Conservation (phyloP, 2,888 invertebrate species). For the Plagiodera versicolora region DNA sequence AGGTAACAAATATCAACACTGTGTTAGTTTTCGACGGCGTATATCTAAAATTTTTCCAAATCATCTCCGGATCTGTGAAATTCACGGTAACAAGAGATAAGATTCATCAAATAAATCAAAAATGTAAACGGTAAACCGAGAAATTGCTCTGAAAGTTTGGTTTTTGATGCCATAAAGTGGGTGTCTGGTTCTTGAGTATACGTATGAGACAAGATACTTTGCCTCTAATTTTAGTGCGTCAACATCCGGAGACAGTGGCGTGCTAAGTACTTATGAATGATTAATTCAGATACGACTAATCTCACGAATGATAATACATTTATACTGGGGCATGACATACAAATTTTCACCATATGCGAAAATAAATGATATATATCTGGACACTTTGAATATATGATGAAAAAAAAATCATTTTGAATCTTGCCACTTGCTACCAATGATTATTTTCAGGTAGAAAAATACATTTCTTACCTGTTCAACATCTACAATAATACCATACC, state of each 20-base stretch:
- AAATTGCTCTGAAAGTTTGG: neutral
- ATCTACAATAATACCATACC: too few relatives aligned
- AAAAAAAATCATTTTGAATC: too few relatives aligned
- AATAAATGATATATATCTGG: too few relatives aligned
- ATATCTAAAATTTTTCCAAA: neutral
- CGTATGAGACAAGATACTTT: neutral
- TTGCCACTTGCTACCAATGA: too few relatives aligned
- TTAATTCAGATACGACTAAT: neutral
- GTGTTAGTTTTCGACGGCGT: neutral
- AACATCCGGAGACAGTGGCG: constrained; percentile 8
- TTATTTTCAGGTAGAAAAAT: too few relatives aligned
- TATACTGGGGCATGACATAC: neutral
- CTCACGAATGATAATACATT: neutral
- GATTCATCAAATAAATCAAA: neutral
- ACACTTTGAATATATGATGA: too few relatives aligned
- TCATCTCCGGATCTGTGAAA: neutral
- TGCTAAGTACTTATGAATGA: neutral
- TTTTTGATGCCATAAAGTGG: constrained; percentile 4
- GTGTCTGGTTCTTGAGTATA: constrained; percentile 8
- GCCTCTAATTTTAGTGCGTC: constrained; percentile 11
- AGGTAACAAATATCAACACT: too few relatives aligned
- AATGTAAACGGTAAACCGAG: constrained; percentile 1
- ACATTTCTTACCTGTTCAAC: too few relatives aligned
- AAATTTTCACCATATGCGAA: too few relatives aligned
- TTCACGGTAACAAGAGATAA: neutral